phyloP scores from a whole-genome alignment of 2,888 invertebrate species.

The Dichetophora obliterata region DNA sequence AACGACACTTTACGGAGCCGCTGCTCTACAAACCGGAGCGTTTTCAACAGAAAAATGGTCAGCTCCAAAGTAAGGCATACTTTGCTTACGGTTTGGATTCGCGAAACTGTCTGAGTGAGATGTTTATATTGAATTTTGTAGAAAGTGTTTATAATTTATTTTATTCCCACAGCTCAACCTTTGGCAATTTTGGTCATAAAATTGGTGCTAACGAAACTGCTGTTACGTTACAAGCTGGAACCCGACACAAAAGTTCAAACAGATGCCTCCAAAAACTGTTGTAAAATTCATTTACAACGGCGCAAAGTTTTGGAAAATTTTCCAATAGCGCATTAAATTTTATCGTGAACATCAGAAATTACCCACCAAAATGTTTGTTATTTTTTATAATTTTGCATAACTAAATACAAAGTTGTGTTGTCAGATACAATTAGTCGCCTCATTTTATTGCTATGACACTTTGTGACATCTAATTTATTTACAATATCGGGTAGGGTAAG shows the following conservation, averaged over 20 bases:
- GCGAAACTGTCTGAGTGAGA: conserved; percentile 67
- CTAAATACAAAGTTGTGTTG: neutral
- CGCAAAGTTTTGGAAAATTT: conserved; percentile 17
- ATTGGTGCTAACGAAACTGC: conserved; percentile 60
- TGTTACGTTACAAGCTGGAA: conserved; percentile 60
- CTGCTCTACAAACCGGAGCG: conserved; percentile 69
- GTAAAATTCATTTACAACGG: conserved; percentile 16
- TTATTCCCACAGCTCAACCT: conserved; percentile 57
- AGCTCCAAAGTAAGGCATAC: conserved; percentile 56
- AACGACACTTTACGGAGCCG: conserved; percentile 68
- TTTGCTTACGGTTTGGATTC: conserved; percentile 69
- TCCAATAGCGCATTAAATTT: neutral
- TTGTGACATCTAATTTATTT: conserved; percentile 21
- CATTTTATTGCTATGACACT: conserved; percentile 13
- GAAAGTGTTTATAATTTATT: conserved; percentile 21
- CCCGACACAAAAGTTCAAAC: conserved; percentile 37
- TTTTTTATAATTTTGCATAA: neutral
- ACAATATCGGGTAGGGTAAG: neutral
- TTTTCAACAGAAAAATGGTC: conserved; percentile 60
- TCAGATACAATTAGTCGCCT: conserved; percentile 6
- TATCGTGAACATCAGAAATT: neutral
- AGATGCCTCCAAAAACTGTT: neutral
- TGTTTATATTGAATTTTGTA: neutral
- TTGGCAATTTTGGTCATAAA: conserved; percentile 65
- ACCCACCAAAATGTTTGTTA: neutral